phyloP scores from a whole-genome alignment of 2,888 invertebrate species.

The Dugesia japonica region DNA sequence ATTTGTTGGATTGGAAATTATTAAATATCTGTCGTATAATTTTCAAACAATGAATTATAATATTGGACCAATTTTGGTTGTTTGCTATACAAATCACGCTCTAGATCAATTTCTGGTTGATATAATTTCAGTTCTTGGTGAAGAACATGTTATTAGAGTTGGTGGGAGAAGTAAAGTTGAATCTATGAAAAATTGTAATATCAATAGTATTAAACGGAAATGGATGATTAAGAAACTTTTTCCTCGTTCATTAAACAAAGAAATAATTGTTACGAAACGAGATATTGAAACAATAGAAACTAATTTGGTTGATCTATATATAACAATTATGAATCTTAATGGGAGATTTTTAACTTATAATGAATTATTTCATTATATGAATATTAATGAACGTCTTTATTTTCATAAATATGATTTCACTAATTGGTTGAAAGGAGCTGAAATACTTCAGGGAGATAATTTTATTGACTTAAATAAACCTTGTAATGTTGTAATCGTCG shows the following conservation, averaged over 20 bases:
- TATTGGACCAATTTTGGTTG: slow-evolving; percentile 56
- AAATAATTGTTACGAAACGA: not conserved
- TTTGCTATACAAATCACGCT: slow-evolving; percentile 71
- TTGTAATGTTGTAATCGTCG: not conserved
- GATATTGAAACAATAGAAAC: not conserved
- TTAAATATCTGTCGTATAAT: slow-evolving; percentile 55
- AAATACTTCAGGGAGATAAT: not conserved
- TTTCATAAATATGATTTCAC: not conserved
- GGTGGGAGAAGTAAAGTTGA: slow-evolving; percentile 34
- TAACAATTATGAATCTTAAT: not conserved
- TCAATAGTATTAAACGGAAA: not conserved
- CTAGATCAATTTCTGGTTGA: slow-evolving; percentile 67
- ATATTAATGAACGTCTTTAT: not conserved
- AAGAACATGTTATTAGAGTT: slow-evolving; percentile 37
- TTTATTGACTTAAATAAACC: not conserved
- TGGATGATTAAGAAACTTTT: not conserved
- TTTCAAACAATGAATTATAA: slow-evolving; percentile 39
- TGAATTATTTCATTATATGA: not conserved
- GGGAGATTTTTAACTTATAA: not conserved
- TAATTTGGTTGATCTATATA: not conserved
- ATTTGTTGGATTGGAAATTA: slow-evolving; percentile 37
- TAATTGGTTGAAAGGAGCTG: not conserved
- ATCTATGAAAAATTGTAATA: slow-evolving; percentile 20
- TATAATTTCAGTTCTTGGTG: slow-evolving; percentile 31
- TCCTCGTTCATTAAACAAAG: not conserved